Percentiles rank a stretch among this genome's conserved stretches.
Evolutionary conservation across 2,888 invertebrate genomes (phyloP).

Genomic region (Macaria notata): DNA sequence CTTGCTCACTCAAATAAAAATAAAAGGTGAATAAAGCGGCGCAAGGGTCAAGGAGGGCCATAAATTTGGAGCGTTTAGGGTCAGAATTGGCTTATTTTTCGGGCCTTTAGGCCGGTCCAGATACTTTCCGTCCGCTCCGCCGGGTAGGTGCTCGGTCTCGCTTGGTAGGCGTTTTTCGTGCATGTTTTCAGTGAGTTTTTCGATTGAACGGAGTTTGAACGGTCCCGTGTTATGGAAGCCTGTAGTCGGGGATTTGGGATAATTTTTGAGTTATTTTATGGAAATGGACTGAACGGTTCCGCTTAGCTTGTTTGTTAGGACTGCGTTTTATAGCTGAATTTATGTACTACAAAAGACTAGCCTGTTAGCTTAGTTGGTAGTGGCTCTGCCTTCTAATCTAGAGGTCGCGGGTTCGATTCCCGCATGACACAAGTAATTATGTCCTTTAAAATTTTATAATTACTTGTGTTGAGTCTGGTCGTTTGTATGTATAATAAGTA

Average conservation of each 20-base stretch:
- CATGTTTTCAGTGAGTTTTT: slow-evolving; percentile 26
- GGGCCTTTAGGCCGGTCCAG: slow-evolving; percentile 64
- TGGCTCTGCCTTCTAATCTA: too few relatives aligned
- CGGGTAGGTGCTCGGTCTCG: slow-evolving; percentile 5
- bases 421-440: too few relatives aligned
- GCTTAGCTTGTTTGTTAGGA: neutral
- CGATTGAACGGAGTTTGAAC: slow-evolving; percentile 22
- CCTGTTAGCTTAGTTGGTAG: too few relatives aligned
- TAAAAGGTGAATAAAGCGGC: slow-evolving; percentile 79
- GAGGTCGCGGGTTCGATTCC: too few relatives aligned
- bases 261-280: slow-evolving; percentile 3
- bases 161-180: slow-evolving; percentile 29
- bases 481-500: too few relatives aligned
- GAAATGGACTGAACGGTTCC: neutral
- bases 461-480: too few relatives aligned
- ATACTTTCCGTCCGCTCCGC: slow-evolving; percentile 36
- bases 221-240: slow-evolving; percentile 13
- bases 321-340: too few relatives aligned
- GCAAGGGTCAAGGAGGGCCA: slow-evolving; percentile 73
- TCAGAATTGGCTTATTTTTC: slow-evolving; percentile 73
- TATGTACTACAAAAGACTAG: too few relatives aligned
- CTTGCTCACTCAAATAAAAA: slow-evolving; percentile 83
- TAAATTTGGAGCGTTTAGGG: slow-evolving; percentile 74
- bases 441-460: too few relatives aligned
- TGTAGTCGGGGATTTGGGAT: slow-evolving; percentile 3